phyloP scores from a whole-genome alignment of 2,113 vertebrate genomes.

The Tangachromis dhanisi region DNA sequence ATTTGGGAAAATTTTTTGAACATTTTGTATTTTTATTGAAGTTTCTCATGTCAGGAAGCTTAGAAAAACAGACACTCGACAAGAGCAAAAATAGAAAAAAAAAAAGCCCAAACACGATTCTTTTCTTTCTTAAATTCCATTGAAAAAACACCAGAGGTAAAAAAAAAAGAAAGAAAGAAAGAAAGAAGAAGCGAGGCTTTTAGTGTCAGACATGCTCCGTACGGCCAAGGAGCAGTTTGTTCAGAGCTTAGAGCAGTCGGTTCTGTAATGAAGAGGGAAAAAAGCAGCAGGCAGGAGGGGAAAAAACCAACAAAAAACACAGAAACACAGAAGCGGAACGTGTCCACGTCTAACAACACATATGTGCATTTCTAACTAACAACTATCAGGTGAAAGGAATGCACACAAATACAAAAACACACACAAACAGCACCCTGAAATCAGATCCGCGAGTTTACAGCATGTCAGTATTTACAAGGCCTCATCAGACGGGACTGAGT shows the following conservation, averaged over 20 bases:
- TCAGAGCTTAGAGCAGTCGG: not conserved
- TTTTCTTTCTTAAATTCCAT: not conserved
- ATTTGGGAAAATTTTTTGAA: constrained; percentile 30
- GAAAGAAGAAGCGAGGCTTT: not conserved
- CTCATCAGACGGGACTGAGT: constrained; percentile 57
- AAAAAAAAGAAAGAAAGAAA: too few relatives aligned
- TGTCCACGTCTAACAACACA: not conserved
- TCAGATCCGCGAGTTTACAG: constrained; percentile 64
- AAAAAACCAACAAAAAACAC: not conserved
- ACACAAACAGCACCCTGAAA: constrained; percentile 41
- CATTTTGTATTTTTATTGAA: constrained; percentile 23
- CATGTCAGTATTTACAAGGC: constrained; percentile 66
- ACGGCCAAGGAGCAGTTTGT: not conserved
- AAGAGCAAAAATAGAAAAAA: not conserved
- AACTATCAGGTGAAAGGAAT: not conserved
- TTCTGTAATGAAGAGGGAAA: not conserved
- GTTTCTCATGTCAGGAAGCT: constrained; percentile 37
- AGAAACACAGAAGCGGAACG: not conserved
- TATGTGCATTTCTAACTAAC: not conserved
- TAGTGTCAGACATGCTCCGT: not conserved
- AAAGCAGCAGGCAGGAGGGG: not conserved
- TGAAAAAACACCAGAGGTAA: not conserved
- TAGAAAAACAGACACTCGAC: not conserved
- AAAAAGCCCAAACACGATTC: not conserved
- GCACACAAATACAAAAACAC: not conserved